Evolutionary conservation across 1,140 invertebrate genomes (phyloP).

Genomic region (Acromyrmex charruanus): DNA sequence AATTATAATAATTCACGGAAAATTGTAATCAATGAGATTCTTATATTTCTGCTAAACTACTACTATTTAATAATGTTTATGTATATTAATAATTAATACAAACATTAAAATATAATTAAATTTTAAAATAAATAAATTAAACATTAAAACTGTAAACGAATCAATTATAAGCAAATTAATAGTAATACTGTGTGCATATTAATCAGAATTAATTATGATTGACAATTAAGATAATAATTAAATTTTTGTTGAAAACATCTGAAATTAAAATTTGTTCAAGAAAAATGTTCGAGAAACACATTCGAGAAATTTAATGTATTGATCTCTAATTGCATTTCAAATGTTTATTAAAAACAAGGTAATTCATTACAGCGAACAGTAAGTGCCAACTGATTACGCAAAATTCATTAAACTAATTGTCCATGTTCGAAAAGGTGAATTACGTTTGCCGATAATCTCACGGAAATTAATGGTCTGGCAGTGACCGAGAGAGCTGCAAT

Average conservation of each 20-base stretch:
- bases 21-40: background rate
- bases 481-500: conserved; percentile 24
- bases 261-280: background rate
- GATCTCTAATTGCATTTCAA: background rate
- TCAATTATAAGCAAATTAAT: conserved; percentile 1
- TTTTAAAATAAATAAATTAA: background rate
- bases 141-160: background rate
- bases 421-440: conserved; percentile 40
- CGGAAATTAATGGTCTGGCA: conserved; percentile 44
- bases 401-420: conserved; percentile 53
- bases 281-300: background rate
- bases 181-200: background rate
- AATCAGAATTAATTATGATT: background rate
- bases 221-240: background rate
- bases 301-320: background rate
- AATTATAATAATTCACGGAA: conserved; percentile 9
- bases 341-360: background rate
- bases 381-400: conserved; percentile 21
- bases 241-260: background rate
- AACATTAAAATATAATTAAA: conserved; percentile 3
- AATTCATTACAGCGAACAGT: background rate
- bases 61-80: background rate
- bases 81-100: conserved; percentile 6
- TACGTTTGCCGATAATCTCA: conserved; percentile 55
- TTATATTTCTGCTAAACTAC: conserved; percentile 3